These are phyloP conservation scores for Papilio glaucus DNA, from an alignment of 1,140 invertebrate genomes.

Conservation along the genomic window DNA sequence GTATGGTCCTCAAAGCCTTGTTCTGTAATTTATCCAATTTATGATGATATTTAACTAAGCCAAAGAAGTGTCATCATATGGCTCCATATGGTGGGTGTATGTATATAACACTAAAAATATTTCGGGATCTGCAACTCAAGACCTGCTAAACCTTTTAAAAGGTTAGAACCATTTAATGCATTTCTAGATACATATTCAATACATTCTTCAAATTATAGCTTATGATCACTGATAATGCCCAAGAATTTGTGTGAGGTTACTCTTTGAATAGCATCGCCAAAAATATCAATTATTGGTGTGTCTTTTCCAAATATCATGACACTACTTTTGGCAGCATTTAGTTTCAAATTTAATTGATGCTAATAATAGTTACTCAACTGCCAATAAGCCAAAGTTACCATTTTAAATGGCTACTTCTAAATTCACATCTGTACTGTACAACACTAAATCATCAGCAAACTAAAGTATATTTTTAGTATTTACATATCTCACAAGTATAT, in stretches of 20 bases:
- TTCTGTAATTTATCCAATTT: too few relatives aligned
- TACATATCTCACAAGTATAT: slow-evolving; percentile 22
- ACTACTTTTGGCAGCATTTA: too few relatives aligned
- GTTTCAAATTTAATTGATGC: too few relatives aligned
- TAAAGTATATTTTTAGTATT: slow-evolving; percentile 35
- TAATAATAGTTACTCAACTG: too few relatives aligned
- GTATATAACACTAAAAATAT: slow-evolving; percentile 17
- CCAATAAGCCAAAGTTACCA: too few relatives aligned
- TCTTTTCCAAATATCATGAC: slow-evolving; percentile 41
- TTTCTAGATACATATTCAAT: slow-evolving; percentile 40
- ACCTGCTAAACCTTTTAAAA: slow-evolving; percentile 37
- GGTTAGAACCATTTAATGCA: slow-evolving; percentile 36
- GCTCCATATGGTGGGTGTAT: slow-evolving; percentile 40
- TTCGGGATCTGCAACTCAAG: slow-evolving; percentile 17
- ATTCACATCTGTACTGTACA: slow-evolving; percentile 34
- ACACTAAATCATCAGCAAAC: slow-evolving; percentile 36
- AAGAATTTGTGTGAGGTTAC: slow-evolving; percentile 34
- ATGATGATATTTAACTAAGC: slow-evolving; percentile 5
- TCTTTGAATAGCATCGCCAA: slow-evolving; percentile 24
- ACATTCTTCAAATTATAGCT: slow-evolving; percentile 37
- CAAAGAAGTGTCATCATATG: slow-evolving; percentile 35
- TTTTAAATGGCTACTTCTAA: neutral
- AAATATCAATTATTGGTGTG: slow-evolving; percentile 29
- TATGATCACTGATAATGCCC: slow-evolving; percentile 18
- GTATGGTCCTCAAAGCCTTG: too few relatives aligned